Conservation (phyloP, 2,797 vertebrate genomes). For the Neopelma chrysocephalum region DNA sequence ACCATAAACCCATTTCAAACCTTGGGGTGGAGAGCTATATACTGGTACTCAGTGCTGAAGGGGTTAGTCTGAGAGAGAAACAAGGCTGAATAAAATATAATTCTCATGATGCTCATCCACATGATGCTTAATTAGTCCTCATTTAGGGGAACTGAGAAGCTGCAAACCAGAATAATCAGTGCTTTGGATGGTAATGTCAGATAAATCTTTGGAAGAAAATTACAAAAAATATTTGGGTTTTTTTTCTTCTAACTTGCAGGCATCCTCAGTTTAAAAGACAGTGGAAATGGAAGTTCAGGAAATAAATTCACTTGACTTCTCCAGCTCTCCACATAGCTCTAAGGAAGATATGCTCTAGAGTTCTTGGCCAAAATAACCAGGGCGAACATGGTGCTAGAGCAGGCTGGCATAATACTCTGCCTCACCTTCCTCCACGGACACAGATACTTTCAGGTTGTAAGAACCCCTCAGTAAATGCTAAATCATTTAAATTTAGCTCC, state of each 20-base stretch:
- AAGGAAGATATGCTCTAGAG: neutral
- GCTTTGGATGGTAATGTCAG: neutral
- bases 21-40: neutral
- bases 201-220: neutral
- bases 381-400: neutral
- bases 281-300: neutral
- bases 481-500: constrained; percentile 21
- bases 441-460: neutral
- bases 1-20: neutral
- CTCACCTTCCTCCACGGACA: neutral
- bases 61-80: neutral
- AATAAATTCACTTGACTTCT: neutral
- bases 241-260: neutral
- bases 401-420: neutral
- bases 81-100: constrained; percentile 17
- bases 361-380: neutral
- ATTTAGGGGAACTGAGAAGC: neutral
- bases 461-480: neutral
- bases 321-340: neutral
- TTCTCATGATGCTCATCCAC: neutral
- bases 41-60: neutral
- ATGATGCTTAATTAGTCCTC: constrained; percentile 27
- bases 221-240: neutral
- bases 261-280: neutral
- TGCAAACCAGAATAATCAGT: constrained; percentile 5